Evolutionary conservation across 2,797 vertebrate species (phyloP), one percentile per base, ranked within the genome.

Genomic region (Bucorvus abyssinicus): DNA sequence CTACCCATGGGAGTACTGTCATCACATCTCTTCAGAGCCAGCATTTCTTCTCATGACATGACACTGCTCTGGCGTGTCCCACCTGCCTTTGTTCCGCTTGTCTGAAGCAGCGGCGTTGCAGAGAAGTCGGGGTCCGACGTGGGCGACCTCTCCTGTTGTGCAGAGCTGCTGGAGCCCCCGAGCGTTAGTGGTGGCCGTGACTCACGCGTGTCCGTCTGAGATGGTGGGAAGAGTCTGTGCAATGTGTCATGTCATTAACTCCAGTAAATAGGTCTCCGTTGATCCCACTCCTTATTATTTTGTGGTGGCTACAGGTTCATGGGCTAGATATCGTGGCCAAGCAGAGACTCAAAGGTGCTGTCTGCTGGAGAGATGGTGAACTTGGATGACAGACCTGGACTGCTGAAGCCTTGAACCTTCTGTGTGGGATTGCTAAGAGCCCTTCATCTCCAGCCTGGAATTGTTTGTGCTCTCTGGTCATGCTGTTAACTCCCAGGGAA

Each of bases 1-100:
- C 79, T 47, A 67, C 89, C 91, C 81, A 4, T 7, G 74, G 93
- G 84, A 91, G 59, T 29, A 17, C 94, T 94, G 96, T 80, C 95
- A 93, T 63, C 94, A 16, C 26, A 0, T 71, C 83, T 59, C 34
- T 14, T 34, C 26, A 49, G 68, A 83, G 85, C 68, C 27, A 32
- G 68, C 20, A 1, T 40, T 77, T 34, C 71, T 77, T 18, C 84
- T 61, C 1, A 1, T 61, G 87, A 61, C 23, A 3, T 17, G 63
- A 20, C 7, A 4, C 32, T 14, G 78, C 75, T 32, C 55, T 53
- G 40, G 53, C 7, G 0, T 5, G 27, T 22, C 30, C 52, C 38
- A 9, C 67, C 67, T 32, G 61, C 5, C 38, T 53, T 71, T 68
- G 74, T 7, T 52, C 49, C 6, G 56, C 38, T 26, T 8, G 10